A percentile compares a stretch with the other conserved stretches of the same genome.
phyloP scores from a whole-genome alignment of 1,140 invertebrate genomes.

The Trichogramma pretiosum region DNA sequence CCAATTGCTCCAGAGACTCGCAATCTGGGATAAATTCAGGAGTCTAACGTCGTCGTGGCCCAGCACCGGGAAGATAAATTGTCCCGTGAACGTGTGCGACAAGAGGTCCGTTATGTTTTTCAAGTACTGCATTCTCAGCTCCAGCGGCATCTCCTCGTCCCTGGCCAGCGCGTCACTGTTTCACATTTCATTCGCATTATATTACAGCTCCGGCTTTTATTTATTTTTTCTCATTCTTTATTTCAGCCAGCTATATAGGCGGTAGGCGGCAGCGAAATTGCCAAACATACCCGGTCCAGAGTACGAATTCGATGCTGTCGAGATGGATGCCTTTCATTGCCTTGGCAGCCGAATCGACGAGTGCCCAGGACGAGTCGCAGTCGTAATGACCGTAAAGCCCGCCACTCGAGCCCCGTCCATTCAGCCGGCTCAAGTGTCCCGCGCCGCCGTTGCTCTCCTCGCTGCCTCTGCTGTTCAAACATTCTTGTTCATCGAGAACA shows the following conservation, averaged over 20 bases:
- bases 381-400: constrained; percentile 72
- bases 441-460: constrained; percentile 29
- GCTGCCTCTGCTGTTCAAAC: no score
- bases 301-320: constrained; percentile 79
- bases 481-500: no score
- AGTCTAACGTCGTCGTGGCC: constrained; percentile 68
- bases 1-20: constrained; percentile 71
- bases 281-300: constrained; percentile 87
- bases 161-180: constrained; percentile 59
- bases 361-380: constrained; percentile 78
- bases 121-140: constrained; percentile 57
- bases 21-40: constrained; percentile 53
- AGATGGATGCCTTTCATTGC: constrained; percentile 68
- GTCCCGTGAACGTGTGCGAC: constrained; percentile 65
- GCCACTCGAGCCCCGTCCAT: constrained; percentile 37
- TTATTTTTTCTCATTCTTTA: no score
- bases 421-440: constrained; percentile 33
- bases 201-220: not conserved
- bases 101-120: constrained; percentile 70
- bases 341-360: constrained; percentile 73
- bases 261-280: no score
- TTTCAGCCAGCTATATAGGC: no score
- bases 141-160: constrained; percentile 48
- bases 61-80: constrained; percentile 74
- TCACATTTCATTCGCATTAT: constrained; percentile 22